These are phyloP conservation scores for Elanoides forficatus DNA, from an alignment of 2,113 vertebrate species.

Conservation along the genomic window DNA sequence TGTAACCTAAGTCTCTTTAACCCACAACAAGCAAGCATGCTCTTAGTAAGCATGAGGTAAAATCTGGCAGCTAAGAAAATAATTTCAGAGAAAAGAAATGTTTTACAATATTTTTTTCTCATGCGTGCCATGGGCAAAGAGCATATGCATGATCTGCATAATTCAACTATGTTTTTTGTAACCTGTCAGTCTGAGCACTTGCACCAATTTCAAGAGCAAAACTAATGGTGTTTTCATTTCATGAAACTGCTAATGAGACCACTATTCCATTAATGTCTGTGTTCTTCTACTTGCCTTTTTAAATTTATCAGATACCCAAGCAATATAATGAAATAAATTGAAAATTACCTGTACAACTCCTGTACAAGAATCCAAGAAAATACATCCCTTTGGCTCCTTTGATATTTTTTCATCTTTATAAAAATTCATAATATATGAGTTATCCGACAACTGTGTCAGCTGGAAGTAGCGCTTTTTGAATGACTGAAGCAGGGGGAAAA, in stretches of 20 bases:
- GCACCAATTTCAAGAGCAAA: not conserved
- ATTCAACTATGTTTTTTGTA: not conserved
- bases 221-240: not conserved
- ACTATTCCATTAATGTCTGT: accelerated
- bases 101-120: not conserved
- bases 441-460: slow-evolving; percentile 94
- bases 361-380: slow-evolving; percentile 97
- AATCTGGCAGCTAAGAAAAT: not conserved
- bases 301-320: not conserved
- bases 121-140: not conserved
- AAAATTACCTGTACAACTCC: slow-evolving; percentile 91
- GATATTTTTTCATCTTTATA: slow-evolving; percentile 99
- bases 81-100: not conserved
- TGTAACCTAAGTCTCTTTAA: not conserved
- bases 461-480: slow-evolving; percentile 98
- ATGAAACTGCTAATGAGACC: not conserved
- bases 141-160: not conserved
- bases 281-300: not conserved
- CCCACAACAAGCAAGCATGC: not conserved
- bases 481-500: slow-evolving; percentile 73
- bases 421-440: slow-evolving; percentile 99
- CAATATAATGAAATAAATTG: not conserved
- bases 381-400: slow-evolving; percentile 98
- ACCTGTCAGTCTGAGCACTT: not conserved
- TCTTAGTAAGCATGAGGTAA: not conserved